Base-by-base conservation (phyloP, 2,113 vertebrate genomes). In the Pelvicachromis taeniatus region DNA sequence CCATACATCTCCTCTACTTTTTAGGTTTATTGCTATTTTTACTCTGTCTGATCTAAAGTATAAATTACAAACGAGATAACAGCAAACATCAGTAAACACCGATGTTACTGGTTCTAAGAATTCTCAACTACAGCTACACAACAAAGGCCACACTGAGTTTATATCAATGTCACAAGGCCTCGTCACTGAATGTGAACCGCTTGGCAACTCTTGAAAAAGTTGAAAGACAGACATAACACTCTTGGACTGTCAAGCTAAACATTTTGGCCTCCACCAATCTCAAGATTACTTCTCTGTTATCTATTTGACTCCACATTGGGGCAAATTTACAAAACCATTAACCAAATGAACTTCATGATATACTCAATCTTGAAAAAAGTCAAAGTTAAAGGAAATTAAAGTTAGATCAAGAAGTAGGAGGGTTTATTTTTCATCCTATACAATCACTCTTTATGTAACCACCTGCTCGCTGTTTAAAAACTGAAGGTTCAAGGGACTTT, bases 261-360 rank as follows among this genome's bases (percentile, higher is more conserved):
- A 35, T 35, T 61, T 61, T n/a, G 58, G 58, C 31, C 31, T 35
- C 17, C n/a, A 0, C 9, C 0, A 61, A 35, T 21, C 61, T 68
- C n/a, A 48, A 48, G 65, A 73, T 21, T 29, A 16, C 65, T 45
- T 7, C 40, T 17, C 40, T 48, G 23, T 23, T 42, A 12, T 23
- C 35, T 42, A 14, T 42, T 68, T 68, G 63, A 26, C 63, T 6
- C 38, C 5, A 23, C 6, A 40, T n/a, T 9, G 63, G n/a, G 12
- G 9, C 4, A 42, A 65, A 65, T 65, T 65, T 65, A 65, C 61
- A 42, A 68, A 68, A 42, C 0, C 2, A 68, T 63, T 63, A 63
- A 35, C 0, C 59, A 63, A 63, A 63, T 63, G 6, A 35, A 73
- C 38, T 26, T 73, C 10, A 17, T 70, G 9, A 23, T 10, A 9